Percentiles rank a stretch among this genome's conserved stretches.
These are phyloP conservation scores for Byasa hedistus DNA, from an alignment of 2,888 invertebrate genomes.

Conservation along the genomic window DNA sequence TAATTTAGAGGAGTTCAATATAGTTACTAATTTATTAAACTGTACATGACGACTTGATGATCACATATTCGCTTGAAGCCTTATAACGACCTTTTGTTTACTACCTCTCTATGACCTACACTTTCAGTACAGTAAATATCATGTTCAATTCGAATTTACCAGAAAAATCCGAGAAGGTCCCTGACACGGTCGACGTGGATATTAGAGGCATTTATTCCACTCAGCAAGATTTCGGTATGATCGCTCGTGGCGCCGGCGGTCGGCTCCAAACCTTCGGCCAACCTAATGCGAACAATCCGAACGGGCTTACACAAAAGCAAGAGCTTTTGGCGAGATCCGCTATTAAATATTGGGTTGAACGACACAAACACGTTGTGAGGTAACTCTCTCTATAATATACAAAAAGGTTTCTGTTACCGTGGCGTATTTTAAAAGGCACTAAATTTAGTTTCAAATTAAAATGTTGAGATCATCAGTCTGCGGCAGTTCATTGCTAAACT, in stretches of 20 bases:
- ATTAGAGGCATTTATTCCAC: slow-evolving; percentile 88
- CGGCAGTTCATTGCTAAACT: too few relatives aligned
- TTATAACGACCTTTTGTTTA: too few relatives aligned
- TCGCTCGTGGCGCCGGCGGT: slow-evolving; percentile 84
- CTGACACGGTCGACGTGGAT: slow-evolving; percentile 82
- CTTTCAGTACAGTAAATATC: too few relatives aligned
- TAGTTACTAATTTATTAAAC: too few relatives aligned
- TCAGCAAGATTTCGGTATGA: slow-evolving; percentile 88
- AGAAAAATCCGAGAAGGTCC: slow-evolving; percentile 70
- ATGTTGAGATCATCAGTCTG: too few relatives aligned
- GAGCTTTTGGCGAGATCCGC: slow-evolving; percentile 91
- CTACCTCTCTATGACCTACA: too few relatives aligned
- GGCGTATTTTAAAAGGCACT: too few relatives aligned
- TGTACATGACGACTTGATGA: too few relatives aligned
- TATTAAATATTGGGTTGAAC: slow-evolving; percentile 94
- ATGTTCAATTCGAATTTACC: slow-evolving; percentile 7
- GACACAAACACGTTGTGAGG: slow-evolving; percentile 94
- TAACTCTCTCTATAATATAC: slow-evolving; percentile 51
- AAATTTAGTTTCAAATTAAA: too few relatives aligned
- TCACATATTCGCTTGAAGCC: too few relatives aligned
- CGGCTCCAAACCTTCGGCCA: slow-evolving; percentile 82
- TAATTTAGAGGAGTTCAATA: too few relatives aligned
- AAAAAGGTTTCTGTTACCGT: too few relatives aligned
- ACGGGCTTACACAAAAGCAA: slow-evolving; percentile 89
- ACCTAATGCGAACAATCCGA: slow-evolving; percentile 82